Evolutionary conservation across 2,888 invertebrate species (phyloP).

Genomic region (Netelia fuscicornis): DNA sequence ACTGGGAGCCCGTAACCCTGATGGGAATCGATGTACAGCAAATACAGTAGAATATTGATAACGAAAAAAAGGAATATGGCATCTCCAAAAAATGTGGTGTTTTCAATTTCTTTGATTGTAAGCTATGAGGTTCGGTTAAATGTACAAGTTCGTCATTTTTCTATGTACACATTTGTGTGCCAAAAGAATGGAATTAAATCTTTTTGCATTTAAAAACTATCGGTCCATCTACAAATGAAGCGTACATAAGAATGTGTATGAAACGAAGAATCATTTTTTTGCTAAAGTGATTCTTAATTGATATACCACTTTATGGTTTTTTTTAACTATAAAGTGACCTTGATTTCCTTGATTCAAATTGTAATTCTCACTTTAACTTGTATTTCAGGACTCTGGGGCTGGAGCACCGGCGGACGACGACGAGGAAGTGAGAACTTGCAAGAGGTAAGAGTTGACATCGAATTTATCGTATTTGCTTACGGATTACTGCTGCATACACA

Average conservation of each 20-base stretch:
- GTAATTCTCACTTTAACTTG: conserved; percentile 64
- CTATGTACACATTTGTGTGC: background rate
- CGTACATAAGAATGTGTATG: background rate
- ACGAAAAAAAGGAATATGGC: conserved; percentile 55
- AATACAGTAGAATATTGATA: conserved; percentile 42
- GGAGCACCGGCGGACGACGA: conserved; percentile 86
- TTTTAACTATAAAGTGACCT: no score
- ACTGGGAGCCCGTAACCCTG: no score
- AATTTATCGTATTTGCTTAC: background rate
- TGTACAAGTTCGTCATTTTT: background rate
- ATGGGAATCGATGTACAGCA: conserved; percentile 20
- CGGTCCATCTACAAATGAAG: background rate
- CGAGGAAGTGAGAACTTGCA: conserved; percentile 85
- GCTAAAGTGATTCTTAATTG: background rate
- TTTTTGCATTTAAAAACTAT: background rate
- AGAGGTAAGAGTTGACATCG: conserved; percentile 83
- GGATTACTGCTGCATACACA: background rate
- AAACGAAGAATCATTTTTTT: conserved; percentile 9
- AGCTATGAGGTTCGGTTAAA: background rate
- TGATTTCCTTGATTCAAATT: conserved; percentile 11
- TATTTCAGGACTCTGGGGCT: conserved; percentile 86
- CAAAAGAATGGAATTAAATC: background rate
- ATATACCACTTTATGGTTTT: background rate
- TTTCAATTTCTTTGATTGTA: conserved; percentile 61
- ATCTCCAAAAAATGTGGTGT: conserved; percentile 63